A percentile compares a stretch with the other conserved stretches of the same genome.
Conservation (phyloP, 2,888 invertebrate genomes). For the Polietes domitor region DNA sequence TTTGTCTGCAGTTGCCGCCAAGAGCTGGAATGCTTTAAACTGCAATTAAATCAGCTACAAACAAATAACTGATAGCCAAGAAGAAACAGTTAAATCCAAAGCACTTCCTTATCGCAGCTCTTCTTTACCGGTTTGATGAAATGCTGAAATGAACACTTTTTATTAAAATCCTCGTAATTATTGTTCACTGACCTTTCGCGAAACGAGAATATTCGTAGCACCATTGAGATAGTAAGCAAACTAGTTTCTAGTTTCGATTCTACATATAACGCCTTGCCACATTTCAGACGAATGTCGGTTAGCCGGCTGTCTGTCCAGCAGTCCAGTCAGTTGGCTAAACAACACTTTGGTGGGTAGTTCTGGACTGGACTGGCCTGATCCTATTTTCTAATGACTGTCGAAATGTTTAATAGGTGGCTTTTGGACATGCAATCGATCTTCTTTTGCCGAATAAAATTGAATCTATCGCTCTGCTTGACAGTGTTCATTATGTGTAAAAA, state of each 20-base stretch:
- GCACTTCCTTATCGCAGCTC: constrained; percentile 16
- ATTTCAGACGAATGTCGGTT: not conserved
- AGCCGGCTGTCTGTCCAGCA: not conserved
- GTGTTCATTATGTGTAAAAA: not conserved
- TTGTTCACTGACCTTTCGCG: constrained; percentile 20
- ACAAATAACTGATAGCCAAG: not conserved
- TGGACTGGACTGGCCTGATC: not conserved
- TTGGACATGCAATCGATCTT: constrained; percentile 28
- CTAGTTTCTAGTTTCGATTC: constrained; percentile 3
- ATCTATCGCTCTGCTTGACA: constrained; percentile 10
- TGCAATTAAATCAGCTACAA: constrained; percentile 23
- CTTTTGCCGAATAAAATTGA: constrained; percentile 24
- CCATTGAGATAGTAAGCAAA: not conserved
- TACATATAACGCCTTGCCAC: not conserved
- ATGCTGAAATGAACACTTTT: not conserved
- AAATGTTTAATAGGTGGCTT: constrained; percentile 13
- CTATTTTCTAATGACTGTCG: constrained; percentile 29
- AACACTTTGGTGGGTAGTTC: not conserved
- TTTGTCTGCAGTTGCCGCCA: not conserved
- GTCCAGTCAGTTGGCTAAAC: not conserved
- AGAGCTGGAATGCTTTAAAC: not conserved
- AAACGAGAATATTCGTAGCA: not conserved
- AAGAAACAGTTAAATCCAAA: constrained; percentile 22
- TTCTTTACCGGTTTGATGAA: not conserved
- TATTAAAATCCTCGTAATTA: constrained; percentile 26